Conservation (phyloP, 2,888 invertebrate species). For the Theretra japonica region DNA sequence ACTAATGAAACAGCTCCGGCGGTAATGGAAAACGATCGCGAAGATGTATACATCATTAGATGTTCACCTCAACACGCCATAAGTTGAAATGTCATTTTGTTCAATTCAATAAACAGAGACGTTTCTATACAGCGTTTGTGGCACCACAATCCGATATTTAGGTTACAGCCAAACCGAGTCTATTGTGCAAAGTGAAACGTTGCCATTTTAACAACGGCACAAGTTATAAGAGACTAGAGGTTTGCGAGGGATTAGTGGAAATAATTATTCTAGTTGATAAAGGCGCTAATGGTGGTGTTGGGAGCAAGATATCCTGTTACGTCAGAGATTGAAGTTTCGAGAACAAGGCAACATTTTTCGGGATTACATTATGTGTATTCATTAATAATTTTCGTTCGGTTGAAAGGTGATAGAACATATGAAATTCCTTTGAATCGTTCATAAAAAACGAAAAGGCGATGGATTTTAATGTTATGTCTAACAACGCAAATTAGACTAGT, state of each 20-base stretch:
- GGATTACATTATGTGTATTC: not conserved
- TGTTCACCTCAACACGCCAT: constrained; percentile 35
- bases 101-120: constrained; percentile 65
- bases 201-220: constrained; percentile 60
- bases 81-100: constrained; percentile 58
- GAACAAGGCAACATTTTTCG: not conserved
- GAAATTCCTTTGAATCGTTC: too few species aligned
- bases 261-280: not conserved
- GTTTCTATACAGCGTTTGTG: constrained; percentile 64
- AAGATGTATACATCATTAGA: constrained; percentile 19
- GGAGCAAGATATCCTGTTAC: too few species aligned
- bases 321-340: not conserved
- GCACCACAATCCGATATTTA: constrained; percentile 77
- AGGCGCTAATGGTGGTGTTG: too few species aligned
- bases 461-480: too few species aligned
- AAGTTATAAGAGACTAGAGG: constrained; percentile 45
- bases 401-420: too few species aligned
- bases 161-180: constrained; percentile 79
- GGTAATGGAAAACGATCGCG: constrained; percentile 8
- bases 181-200: constrained; percentile 81
- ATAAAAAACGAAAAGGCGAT: too few species aligned
- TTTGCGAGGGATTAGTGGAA: not conserved
- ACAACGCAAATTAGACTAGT: too few species aligned
- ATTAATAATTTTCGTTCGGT: not conserved
- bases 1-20: not conserved